Conservation (phyloP, 2,888 invertebrate species). For the Heliconius erato region DNA sequence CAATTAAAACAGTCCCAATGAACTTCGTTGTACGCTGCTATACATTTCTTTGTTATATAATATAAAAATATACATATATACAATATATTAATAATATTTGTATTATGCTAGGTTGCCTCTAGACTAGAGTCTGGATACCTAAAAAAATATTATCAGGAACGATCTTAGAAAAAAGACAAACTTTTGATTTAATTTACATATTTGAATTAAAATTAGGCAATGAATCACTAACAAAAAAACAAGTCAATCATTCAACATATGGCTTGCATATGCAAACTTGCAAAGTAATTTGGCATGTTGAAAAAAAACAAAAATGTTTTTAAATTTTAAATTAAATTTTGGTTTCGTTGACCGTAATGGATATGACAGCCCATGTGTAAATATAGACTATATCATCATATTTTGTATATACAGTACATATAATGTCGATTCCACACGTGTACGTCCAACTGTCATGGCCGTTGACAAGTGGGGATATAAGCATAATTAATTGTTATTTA, state of each 20-base stretch:
- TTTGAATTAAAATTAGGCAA: background rate
- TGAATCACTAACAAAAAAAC: background rate
- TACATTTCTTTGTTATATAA: background rate
- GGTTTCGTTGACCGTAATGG: background rate
- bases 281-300: slow-evolving; percentile 19
- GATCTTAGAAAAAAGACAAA: background rate
- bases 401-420: background rate
- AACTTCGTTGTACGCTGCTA: background rate
- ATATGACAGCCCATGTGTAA: slow-evolving; percentile 6
- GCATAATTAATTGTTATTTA: slow-evolving; percentile 33
- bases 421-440: slow-evolving; percentile 36
- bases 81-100: no score
- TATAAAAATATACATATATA: background rate
- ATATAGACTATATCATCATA: background rate
- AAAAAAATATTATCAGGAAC: background rate
- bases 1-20: background rate
- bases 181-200: background rate
- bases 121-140: background rate
- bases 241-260: slow-evolving; percentile 8
- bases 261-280: slow-evolving; percentile 18
- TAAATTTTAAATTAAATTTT: background rate
- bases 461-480: slow-evolving; percentile 14
- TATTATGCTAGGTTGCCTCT: no score
- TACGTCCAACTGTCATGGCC: slow-evolving; percentile 33
- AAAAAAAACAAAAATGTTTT: background rate